Base-by-base conservation (phyloP, 2,888 invertebrate genomes). In the Protonemura montana region DNA sequence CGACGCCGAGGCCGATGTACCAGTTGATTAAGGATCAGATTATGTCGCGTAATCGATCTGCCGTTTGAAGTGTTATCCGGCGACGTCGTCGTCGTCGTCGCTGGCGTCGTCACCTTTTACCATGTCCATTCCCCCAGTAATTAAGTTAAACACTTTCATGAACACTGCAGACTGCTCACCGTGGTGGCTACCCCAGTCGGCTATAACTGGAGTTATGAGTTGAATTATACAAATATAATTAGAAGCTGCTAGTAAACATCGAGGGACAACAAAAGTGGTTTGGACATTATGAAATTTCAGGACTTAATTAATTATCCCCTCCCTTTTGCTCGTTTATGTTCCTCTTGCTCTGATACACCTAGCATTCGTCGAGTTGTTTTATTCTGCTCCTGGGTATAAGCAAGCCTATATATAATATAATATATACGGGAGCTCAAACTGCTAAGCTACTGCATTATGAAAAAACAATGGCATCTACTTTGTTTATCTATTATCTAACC, bases 241-340 rank as follows among this genome's bases (percentile, higher is more conserved):
- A 25, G 26, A 21, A 78, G 26, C 28, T 78, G 78, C 26, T 27
- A 78, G 78, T 59, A 59, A 59, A 59, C 59, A 59, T 59, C 59
- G 59, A 59, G 78, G 78, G 78, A 78, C 78, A 78, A 78, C 78
- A 78, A 28, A 27, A 28, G 28, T 27, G 28, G 27, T 27, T 28
- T 78, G 78, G 78, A 78, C 78, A 78, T 28, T 78, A 78, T 27
- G 28, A 26, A 78, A 78, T 78, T 27, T 78, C 28, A 78, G 78
- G 78, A 78, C 28, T 26, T 27, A 78, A 78, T 78, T 78, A 78
- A 28, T 59, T 59, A 59, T 59, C 59, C 59, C 59, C 1, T 59
- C 59, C 59, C 13, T 59, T n/a, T 59, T 59, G 13, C 59, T 59
- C 59, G 59, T 59, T 10, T 59, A 21, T 59, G 59, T 21, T 21